Percentiles rank a stretch among this genome's conserved stretches.
These are phyloP conservation scores for Drosophila longiperda DNA, from an alignment of 2,888 invertebrate species.

Conservation along the genomic window DNA sequence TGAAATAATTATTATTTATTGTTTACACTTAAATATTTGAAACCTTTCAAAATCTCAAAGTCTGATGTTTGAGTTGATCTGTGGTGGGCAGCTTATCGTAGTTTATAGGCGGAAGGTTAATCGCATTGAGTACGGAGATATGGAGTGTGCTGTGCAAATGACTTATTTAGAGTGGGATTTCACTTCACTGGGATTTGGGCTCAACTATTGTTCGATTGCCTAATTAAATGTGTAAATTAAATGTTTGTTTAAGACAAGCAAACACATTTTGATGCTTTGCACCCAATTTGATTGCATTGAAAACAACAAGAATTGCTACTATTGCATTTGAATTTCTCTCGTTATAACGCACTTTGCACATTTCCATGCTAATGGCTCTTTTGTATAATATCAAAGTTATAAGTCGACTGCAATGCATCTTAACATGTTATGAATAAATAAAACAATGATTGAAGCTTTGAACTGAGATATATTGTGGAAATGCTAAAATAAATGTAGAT, in stretches of 20 bases:
- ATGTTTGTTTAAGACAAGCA: slow-evolving; percentile 16
- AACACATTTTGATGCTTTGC: not conserved
- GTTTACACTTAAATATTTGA: slow-evolving; percentile 71
- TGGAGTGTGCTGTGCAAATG: slow-evolving; percentile 11
- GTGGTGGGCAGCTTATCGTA: slow-evolving; percentile 29
- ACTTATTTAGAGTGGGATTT: slow-evolving; percentile 2
- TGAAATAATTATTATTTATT: slow-evolving; percentile 71
- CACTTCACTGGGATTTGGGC: slow-evolving; percentile 19
- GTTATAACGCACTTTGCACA: not conserved
- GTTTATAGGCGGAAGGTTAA: slow-evolving; percentile 23
- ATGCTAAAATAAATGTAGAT: not conserved
- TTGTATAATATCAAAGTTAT: slow-evolving; percentile 17
- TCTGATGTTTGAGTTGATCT: slow-evolving; percentile 6
- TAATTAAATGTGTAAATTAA: slow-evolving; percentile 4
- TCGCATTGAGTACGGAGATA: slow-evolving; percentile 40
- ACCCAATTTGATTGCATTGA: not conserved
- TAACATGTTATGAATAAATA: slow-evolving; percentile 6
- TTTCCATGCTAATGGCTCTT: slow-evolving; percentile 20
- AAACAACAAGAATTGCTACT: not conserved
- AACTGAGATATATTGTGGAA: not conserved
- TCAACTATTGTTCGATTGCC: slow-evolving; percentile 13
- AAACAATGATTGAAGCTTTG: not conserved
- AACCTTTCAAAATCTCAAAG: slow-evolving; percentile 21
- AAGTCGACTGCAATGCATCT: not conserved
- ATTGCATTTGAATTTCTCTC: not conserved